These are phyloP conservation scores for Mesoclemmys tuberculata DNA, from an alignment of 2,113 vertebrate species.

Conservation along the genomic window DNA sequence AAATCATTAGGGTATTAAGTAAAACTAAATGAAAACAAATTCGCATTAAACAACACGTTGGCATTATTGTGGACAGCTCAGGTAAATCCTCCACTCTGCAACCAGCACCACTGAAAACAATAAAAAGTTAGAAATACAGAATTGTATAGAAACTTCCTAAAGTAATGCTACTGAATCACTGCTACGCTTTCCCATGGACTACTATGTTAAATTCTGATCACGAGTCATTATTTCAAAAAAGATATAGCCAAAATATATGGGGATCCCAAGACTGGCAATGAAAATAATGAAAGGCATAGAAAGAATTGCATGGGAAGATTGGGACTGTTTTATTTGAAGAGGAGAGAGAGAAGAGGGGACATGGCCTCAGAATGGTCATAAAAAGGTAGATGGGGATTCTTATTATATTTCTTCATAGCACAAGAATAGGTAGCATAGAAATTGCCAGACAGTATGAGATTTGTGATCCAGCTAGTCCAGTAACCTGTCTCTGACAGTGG, in stretches of 20 bases:
- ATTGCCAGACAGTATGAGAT: neutral
- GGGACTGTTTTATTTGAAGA: neutral
- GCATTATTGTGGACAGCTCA: neutral
- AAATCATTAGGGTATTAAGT: neutral
- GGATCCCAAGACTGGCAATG: neutral
- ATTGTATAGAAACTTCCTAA: neutral
- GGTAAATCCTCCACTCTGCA: neutral
- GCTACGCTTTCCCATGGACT: neutral
- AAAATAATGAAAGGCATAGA: neutral
- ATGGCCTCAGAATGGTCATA: neutral
- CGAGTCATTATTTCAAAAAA: neutral
- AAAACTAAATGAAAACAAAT: neutral
- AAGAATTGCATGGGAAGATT: neutral
- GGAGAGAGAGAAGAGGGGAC: neutral
- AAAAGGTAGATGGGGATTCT: neutral
- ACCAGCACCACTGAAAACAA: neutral
- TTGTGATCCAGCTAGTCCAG: neutral
- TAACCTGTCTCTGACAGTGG: neutral
- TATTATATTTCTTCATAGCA: neutral
- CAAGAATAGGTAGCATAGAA: neutral
- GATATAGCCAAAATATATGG: neutral
- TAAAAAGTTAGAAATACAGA: neutral
- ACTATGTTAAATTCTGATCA: neutral
- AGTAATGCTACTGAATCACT: neutral
- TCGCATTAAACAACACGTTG: neutral